Conservation (phyloP, 2,797 vertebrate species). For the Enteromius argenteus region DNA sequence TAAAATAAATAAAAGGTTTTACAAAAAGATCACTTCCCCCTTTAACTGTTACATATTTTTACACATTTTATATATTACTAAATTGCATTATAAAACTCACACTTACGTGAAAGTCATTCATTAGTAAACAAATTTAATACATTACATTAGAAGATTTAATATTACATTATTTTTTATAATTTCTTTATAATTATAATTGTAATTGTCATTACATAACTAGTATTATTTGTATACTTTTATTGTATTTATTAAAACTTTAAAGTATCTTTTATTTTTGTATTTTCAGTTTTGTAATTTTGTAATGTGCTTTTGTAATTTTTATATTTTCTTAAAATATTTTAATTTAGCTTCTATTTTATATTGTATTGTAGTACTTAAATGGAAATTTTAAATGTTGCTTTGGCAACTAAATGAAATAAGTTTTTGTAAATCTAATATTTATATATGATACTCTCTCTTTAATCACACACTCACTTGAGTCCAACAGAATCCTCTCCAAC, state of each 20-base stretch:
- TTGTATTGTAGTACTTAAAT: not conserved
- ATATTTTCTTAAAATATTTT: not conserved
- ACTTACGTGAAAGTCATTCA: not conserved
- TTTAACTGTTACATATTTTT: not conserved
- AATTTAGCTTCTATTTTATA: not conserved
- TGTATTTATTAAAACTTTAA: not conserved
- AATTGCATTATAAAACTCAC: not conserved
- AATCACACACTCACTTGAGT: conserved; percentile 87
- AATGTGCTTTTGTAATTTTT: not conserved
- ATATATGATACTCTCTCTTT: not conserved
- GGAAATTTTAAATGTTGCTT: no score
- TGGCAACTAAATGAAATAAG: no score
- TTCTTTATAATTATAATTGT: not conserved
- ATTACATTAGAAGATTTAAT: not conserved
- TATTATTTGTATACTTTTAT: not conserved
- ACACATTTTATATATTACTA: not conserved
- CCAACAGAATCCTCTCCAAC: conserved; percentile 95
- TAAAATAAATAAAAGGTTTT: not conserved
- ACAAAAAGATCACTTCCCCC: not conserved
- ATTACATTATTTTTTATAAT: not conserved
- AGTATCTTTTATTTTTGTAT: not conserved
- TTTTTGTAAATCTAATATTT: no score
- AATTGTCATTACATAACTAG: not conserved
- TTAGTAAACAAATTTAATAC: not conserved
- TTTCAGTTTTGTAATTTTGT: not conserved